Conservation (phyloP, 2,888 invertebrate species). For the Xylota segnis region DNA sequence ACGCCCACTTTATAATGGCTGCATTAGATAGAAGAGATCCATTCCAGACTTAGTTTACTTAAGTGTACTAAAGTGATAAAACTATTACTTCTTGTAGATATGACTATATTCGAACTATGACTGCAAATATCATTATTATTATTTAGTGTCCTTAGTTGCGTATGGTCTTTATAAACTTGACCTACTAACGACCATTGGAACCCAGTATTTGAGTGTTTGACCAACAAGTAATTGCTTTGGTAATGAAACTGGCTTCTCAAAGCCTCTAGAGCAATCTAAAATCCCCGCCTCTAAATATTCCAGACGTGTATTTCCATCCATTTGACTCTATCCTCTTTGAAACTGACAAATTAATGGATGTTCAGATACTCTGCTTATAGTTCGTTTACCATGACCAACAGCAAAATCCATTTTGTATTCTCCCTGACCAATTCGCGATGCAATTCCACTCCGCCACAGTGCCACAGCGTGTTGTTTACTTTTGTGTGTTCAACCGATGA, state of each 20-base stretch:
- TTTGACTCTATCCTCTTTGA: constrained; percentile 10
- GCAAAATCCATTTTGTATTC: constrained; percentile 2
- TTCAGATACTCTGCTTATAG: constrained; percentile 20
- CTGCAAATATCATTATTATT: no score
- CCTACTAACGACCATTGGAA: no score
- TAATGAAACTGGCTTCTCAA: neutral
- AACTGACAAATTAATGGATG: constrained; percentile 54
- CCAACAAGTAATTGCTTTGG: neutral
- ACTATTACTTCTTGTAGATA: no score
- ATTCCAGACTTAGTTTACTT: no score
- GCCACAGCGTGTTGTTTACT: constrained; percentile 28
- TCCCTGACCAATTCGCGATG: constrained; percentile 31
- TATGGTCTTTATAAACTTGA: no score
- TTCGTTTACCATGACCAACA: constrained; percentile 6
- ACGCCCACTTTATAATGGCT: no score
- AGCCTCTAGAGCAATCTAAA: neutral
- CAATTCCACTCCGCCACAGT: constrained; percentile 25
- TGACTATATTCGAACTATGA: no score
- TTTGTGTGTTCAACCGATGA: constrained; percentile 45
- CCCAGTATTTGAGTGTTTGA: neutral
- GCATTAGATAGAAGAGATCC: no score
- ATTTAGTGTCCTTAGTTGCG: no score
- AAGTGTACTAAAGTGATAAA: no score
- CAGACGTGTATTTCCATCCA: constrained; percentile 29
- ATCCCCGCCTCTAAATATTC: constrained; percentile 9